Evolutionary conservation across 1,140 invertebrate species (phyloP).

Genomic region (Probaryconus sp.): DNA sequence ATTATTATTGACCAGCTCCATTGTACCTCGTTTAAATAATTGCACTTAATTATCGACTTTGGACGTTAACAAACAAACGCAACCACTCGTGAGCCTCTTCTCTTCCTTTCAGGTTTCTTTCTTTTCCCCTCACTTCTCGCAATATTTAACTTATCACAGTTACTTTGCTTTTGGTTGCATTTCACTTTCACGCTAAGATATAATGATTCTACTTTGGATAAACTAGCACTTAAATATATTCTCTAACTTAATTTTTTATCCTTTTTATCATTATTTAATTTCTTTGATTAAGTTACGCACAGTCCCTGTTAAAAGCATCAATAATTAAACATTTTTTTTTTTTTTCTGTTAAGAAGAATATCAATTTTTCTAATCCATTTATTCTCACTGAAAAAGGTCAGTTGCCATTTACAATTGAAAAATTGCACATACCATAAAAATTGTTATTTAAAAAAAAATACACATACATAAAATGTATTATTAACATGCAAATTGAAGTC

Average conservation of each 20-base stretch:
- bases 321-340: not conserved
- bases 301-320: no score
- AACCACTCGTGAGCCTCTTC: no score
- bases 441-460: no score
- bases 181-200: slow-evolving; percentile 53
- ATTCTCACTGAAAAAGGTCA: slow-evolving; percentile 29
- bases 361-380: no score
- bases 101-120: slow-evolving; percentile 6
- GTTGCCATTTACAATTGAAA: no score
- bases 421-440: no score
- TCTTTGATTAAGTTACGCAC: no score
- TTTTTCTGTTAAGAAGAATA: no score
- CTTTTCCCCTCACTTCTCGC: slow-evolving; percentile 8
- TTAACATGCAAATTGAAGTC: no score
- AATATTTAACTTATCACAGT: slow-evolving; percentile 66
- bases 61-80: not conserved
- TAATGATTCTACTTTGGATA: slow-evolving; percentile 32
- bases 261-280: not conserved
- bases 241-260: no score
- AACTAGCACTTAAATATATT: slow-evolving; percentile 43
- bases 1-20: slow-evolving; percentile 74
- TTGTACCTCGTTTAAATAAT: slow-evolving; percentile 25
- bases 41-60: slow-evolving; percentile 15
- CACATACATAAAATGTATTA: no score
- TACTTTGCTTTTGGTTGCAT: slow-evolving; percentile 68